These are phyloP conservation scores for Ricordea florida DNA, from an alignment of 92 coral and sea anemone species.

Conservation along the genomic window DNA sequence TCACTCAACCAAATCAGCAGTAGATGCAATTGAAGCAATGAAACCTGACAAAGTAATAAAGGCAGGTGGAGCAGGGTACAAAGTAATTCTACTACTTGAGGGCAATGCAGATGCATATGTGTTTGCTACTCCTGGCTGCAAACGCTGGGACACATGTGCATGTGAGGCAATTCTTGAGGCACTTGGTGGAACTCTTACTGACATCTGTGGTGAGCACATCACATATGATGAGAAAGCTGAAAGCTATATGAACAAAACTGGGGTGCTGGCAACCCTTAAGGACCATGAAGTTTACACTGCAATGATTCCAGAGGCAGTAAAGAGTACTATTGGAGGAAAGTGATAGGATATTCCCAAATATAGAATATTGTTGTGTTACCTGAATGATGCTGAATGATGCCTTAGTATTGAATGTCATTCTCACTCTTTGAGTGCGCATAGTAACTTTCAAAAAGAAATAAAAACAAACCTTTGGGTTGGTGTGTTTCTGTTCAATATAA, in stretches of 20 bases:
- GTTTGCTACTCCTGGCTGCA: slow-evolving; percentile 91
- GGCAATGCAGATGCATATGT: slow-evolving; percentile 95
- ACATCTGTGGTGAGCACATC: slow-evolving; percentile 79
- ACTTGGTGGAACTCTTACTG: slow-evolving; percentile 87
- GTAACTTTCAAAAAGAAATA: too few relatives aligned
- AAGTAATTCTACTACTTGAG: slow-evolving; percentile 78
- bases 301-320: slow-evolving; percentile 87
- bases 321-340: slow-evolving; percentile 21
- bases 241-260: slow-evolving; percentile 72
- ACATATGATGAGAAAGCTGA: slow-evolving; percentile 71
- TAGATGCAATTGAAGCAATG: slow-evolving; percentile 91
- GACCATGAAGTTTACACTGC: slow-evolving; percentile 70
- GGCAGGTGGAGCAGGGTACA: slow-evolving; percentile 95
- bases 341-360: too few relatives aligned
- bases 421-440: too few relatives aligned
- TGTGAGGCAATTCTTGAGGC: slow-evolving; percentile 90
- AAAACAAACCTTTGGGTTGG: too few relatives aligned
- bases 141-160: slow-evolving; percentile 99
- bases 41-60: slow-evolving; percentile 80
- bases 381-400: too few relatives aligned
- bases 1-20: slow-evolving; percentile 74
- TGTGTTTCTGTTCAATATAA: too few relatives aligned
- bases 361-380: too few relatives aligned
- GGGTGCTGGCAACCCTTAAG: slow-evolving; percentile 82
- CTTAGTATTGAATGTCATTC: too few relatives aligned